Percentiles rank a stretch among this genome's conserved stretches.
phyloP scores from a whole-genome alignment of 2,113 vertebrate species.

The Sylvietta virens region DNA sequence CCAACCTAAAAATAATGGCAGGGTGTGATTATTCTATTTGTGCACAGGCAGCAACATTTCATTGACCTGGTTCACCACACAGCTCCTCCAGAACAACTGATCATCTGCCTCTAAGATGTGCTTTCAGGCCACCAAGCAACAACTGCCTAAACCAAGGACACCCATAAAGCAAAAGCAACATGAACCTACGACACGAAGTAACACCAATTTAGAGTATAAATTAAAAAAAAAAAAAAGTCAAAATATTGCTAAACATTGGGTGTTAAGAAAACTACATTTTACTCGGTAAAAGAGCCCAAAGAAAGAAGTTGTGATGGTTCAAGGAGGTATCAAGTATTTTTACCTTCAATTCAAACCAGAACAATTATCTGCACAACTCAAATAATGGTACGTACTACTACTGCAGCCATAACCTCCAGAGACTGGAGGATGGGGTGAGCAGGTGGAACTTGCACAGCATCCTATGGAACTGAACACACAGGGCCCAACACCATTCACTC shows the following conservation, averaged over 20 bases:
- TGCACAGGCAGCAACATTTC: neutral
- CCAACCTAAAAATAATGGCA: neutral
- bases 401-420: neutral
- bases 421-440: neutral
- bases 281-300: neutral
- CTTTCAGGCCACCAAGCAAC: neutral
- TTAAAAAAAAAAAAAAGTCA: neutral
- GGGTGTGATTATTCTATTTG: neutral
- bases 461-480: neutral
- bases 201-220: neutral
- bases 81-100: accelerated
- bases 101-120: accelerated
- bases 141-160: neutral
- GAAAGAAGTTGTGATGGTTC: neutral
- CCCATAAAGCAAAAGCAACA: neutral
- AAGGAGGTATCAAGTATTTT: neutral
- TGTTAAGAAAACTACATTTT: neutral
- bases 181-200: neutral
- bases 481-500: neutral
- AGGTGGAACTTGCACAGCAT: neutral
- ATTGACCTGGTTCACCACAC: neutral
- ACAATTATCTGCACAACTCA: neutral
- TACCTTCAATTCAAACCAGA: neutral
- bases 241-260: neutral
- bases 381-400: accelerated